phyloP scores from a whole-genome alignment of 2,888 invertebrate species.

The Callyntrura guangdongensis region DNA sequence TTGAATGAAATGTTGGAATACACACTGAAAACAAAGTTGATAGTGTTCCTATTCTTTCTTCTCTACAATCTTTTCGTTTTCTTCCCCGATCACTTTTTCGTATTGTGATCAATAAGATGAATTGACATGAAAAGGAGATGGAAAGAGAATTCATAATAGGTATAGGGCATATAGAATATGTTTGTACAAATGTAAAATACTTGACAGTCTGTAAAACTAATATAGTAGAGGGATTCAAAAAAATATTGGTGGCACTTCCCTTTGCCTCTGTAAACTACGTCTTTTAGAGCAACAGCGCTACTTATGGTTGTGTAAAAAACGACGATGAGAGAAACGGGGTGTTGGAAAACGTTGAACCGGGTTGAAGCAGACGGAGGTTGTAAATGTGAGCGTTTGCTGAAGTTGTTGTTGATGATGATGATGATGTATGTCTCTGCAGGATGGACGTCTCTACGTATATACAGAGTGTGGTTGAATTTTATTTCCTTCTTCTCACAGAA shows the following conservation, averaged over 20 bases:
- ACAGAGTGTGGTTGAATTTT: conserved; percentile 52
- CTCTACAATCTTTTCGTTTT: conserved; percentile 8
- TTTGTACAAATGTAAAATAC: conserved; percentile 1
- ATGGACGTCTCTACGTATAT: conserved; percentile 12
- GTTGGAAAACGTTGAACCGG: neutral
- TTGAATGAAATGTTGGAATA: conserved; percentile 61
- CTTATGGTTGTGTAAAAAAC: neutral
- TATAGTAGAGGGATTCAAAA: neutral
- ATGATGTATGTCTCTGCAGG: conserved; percentile 3
- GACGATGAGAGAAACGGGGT: neutral
- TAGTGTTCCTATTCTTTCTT: neutral
- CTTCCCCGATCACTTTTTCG: conserved; percentile 60
- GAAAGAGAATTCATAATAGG: neutral
- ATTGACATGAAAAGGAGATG: conserved; percentile 67
- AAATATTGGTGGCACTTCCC: conserved; percentile 1
- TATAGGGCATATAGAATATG: neutral
- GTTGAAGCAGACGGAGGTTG: neutral
- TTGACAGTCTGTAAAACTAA: conserved; percentile 1
- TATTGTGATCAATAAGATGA: conserved; percentile 71
- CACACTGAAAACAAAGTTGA: conserved; percentile 23
- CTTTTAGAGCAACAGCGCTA: neutral
- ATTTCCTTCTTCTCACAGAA: conserved; percentile 33
- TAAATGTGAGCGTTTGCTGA: neutral
- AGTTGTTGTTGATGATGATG: neutral
- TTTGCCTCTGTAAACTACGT: neutral